phyloP scores from a whole-genome alignment of 1,140 invertebrate species.

The Mylabris phalerata region DNA sequence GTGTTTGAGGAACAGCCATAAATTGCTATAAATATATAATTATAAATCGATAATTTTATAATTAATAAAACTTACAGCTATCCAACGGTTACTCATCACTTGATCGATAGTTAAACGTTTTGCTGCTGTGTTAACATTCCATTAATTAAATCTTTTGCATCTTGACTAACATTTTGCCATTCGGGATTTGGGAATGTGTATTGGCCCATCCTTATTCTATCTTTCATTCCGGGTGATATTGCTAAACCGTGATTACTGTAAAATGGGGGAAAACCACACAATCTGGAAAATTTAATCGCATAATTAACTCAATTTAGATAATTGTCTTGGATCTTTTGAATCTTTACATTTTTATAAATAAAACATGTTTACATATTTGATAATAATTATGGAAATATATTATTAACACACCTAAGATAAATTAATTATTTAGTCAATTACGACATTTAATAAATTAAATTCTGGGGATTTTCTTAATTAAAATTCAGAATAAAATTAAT shows the following conservation, averaged over 20 bases:
- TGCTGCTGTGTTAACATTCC: conserved; percentile 83
- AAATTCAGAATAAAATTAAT: no score
- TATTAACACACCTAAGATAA: no score
- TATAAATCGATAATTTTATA: not conserved
- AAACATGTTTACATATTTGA: no score
- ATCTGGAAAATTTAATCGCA: conserved; percentile 45
- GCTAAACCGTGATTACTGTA: conserved; percentile 95
- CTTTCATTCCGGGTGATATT: conserved; percentile 99
- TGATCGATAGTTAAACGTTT: conserved; percentile 84
- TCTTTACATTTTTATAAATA: no score
- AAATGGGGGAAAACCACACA: conserved; percentile 98
- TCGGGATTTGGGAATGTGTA: conserved; percentile 96
- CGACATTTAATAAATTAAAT: no score
- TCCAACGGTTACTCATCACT: conserved; percentile 87
- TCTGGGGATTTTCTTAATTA: no score
- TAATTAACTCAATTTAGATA: no score
- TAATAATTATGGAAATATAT: no score
- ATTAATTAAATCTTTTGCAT: conserved; percentile 92
- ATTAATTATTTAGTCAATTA: no score
- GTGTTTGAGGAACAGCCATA: conserved; percentile 86
- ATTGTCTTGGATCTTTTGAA: no score
- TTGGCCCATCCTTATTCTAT: conserved; percentile 88
- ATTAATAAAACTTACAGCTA: conserved; percentile 57
- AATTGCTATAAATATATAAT: conserved; percentile 56
- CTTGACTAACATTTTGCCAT: conserved; percentile 89